These are phyloP conservation scores for Cisticola juncidis DNA, from an alignment of 2,113 vertebrate species.

Conservation along the genomic window DNA sequence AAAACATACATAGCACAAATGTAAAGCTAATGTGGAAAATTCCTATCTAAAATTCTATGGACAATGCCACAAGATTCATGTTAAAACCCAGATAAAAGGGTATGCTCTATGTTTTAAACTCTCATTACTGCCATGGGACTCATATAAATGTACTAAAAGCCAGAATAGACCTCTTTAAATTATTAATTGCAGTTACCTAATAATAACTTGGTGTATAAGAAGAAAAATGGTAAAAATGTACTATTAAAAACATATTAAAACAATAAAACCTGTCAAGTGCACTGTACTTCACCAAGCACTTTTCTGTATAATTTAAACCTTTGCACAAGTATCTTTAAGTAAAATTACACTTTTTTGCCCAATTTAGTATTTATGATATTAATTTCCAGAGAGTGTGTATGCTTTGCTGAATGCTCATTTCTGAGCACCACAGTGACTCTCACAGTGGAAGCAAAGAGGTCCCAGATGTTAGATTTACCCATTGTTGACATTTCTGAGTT, in stretches of 20 bases:
- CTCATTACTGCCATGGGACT: background rate
- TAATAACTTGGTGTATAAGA: constrained; percentile 52
- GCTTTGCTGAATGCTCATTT: constrained; percentile 11
- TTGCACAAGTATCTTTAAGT: constrained; percentile 43
- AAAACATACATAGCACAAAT: background rate
- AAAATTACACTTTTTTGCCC: constrained; percentile 22
- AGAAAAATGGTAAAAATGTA: constrained; percentile 38
- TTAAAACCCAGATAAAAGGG: background rate
- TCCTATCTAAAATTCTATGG: background rate
- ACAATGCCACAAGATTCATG: background rate
- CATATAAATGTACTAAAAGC: constrained; percentile 39
- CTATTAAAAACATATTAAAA: constrained; percentile 65
- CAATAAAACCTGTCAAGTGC: constrained; percentile 55
- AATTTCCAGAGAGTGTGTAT: constrained; percentile 29
- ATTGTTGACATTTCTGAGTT: constrained; percentile 31
- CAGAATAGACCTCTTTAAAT: constrained; percentile 43
- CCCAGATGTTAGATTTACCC: constrained; percentile 17
- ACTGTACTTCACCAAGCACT: constrained; percentile 1
- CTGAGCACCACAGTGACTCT: constrained; percentile 16
- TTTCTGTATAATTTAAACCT: constrained; percentile 52
- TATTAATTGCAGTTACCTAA: constrained; percentile 65
- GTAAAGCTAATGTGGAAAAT: background rate
- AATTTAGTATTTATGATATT: constrained; percentile 59
- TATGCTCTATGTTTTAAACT: constrained; percentile 7
- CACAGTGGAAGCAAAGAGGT: constrained; percentile 24